These are phyloP conservation scores for Darevskia nairensis DNA, from an alignment of 2,797 vertebrate species.

Conservation along the genomic window DNA sequence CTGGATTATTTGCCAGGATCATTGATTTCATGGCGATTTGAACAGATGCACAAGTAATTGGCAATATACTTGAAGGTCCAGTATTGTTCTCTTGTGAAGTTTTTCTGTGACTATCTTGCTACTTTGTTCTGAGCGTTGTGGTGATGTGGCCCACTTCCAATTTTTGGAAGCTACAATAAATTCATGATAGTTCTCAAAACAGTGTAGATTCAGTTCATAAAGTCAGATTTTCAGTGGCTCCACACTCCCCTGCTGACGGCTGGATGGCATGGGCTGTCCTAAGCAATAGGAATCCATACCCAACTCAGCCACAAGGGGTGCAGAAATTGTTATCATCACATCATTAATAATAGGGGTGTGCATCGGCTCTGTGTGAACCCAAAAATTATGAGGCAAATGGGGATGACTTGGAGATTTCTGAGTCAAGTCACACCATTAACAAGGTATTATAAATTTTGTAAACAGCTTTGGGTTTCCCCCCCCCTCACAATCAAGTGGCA, in stretches of 20 bases:
- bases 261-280: neutral
- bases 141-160: neutral
- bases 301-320: no score
- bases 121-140: neutral
- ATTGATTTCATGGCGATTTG: slow-evolving; percentile 20
- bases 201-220: neutral
- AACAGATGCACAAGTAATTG: slow-evolving; percentile 34
- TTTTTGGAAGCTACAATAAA: neutral
- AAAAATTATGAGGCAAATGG: no score
- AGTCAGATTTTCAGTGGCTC: neutral
- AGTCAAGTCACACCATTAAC: no score
- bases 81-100: neutral
- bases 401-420: no score
- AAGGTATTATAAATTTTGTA: no score
- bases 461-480: no score
- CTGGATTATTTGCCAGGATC: neutral
- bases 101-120: slow-evolving; percentile 3
- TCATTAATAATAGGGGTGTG: neutral
- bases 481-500: no score
- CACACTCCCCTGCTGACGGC: neutral
- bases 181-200: neutral
- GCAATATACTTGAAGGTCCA: slow-evolving; percentile 4
- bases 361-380: no score
- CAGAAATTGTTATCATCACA: neutral
- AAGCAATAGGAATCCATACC: neutral